Conservation (phyloP, 2,113 vertebrate genomes). For the Colaptes auratus region DNA sequence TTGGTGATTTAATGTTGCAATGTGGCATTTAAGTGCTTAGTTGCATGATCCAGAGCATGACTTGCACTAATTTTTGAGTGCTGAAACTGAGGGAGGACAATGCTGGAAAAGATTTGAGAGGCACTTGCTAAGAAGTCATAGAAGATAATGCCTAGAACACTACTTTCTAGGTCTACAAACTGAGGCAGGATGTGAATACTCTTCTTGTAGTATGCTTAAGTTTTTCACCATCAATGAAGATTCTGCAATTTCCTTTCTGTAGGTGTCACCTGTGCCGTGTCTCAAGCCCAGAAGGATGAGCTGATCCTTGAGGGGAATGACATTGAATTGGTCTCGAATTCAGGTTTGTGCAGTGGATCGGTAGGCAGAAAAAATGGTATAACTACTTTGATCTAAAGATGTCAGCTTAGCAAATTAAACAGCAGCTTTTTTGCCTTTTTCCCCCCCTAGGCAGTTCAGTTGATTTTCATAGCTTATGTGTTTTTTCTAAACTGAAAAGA, state of each 20-base stretch:
- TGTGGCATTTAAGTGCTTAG: neutral
- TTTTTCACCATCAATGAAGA: neutral
- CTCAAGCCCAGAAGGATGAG: conserved; percentile 95
- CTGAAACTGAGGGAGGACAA: neutral
- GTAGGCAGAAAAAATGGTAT: neutral
- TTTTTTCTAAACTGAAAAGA: neutral
- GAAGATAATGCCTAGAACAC: neutral
- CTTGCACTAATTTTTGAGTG: neutral
- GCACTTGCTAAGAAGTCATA: neutral
- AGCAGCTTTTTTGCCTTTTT: neutral
- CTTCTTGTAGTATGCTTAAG: neutral
- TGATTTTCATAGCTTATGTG: neutral
- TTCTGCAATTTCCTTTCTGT: neutral
- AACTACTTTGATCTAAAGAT: neutral
- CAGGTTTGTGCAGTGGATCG: conserved; percentile 78
- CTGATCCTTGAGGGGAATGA: conserved; percentile 97
- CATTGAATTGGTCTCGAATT: conserved; percentile 98
- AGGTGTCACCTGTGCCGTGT: conserved; percentile 92
- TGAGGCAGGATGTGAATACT: neutral
- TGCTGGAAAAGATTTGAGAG: neutral
- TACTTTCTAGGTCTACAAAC: neutral
- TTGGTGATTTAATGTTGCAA: neutral
- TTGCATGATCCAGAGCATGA: neutral
- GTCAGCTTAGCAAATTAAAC: neutral
- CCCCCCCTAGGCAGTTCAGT: neutral